Evolutionary conservation across 2,113 vertebrate species (phyloP), one percentile per base, ranked within the genome.

Genomic region (Poicephalus meyeri): DNA sequence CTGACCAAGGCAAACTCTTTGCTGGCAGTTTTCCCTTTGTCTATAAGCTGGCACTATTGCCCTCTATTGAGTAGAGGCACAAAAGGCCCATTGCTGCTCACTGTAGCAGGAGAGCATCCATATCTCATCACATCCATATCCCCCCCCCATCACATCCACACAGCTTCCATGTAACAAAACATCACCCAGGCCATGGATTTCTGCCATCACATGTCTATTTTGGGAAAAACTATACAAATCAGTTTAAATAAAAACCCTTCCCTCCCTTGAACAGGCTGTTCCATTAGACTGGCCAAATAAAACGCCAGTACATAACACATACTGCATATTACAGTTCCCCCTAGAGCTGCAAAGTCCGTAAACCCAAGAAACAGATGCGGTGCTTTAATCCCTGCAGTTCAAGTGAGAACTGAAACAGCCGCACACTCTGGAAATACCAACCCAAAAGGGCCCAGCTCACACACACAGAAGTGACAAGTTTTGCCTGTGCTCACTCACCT

Each of bases 81-180:
- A 28, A 7, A 37, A 46, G 13, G 20, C 11, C 16, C 15, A 0
- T 6, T 11, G 20, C 31, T 71, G 50, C 72, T 55, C 64, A 18
- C 7, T 35, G 14, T 1, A 14, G 16, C 15, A 47, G 35, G 23
- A 44, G 16, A 70, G 41, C 37, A 15, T 1, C 6, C 0, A 2
- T 3, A 2, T 23, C 42, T 16, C 58, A 33, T 15, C 29, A 18
- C 61, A 14, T 11, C 21, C n/a, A 2, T 9, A 46, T 4, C 16
- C 10, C 11, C n/a, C 3, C 4, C 11, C 13, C 52, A 7, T 4
- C 13, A 2, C 33, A 3, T 3, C 56, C 53, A 16, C 14, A 4
- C 41, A 66, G 28, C 61, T 31, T n/a, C 17, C 1, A 0, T 2
- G 9, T 44, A 60, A 58, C 50, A 63, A 44, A 84, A 56, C 50